Conservation (phyloP, 2,113 vertebrate species). For the Anser cygnoides region DNA sequence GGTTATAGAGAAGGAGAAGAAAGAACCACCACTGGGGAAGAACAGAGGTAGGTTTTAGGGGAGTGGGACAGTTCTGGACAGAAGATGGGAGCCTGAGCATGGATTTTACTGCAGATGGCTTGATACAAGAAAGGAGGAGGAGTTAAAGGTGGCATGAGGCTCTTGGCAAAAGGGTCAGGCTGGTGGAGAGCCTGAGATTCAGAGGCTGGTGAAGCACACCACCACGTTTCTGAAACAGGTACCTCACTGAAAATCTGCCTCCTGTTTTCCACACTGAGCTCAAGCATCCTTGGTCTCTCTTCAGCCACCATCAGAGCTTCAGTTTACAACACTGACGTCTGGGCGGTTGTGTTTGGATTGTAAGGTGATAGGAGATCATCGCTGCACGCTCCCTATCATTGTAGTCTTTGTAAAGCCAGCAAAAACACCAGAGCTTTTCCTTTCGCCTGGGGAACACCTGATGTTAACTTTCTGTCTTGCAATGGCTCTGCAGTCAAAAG, state of each 20-base stretch:
- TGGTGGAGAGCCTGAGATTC: neutral
- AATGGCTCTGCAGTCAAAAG: neutral
- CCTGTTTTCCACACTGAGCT: neutral
- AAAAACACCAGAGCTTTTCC: neutral
- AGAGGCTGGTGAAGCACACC: neutral
- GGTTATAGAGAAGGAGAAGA: neutral
- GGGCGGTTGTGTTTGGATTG: neutral
- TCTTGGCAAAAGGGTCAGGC: neutral
- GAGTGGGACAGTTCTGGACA: neutral
- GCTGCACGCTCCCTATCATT: neutral
- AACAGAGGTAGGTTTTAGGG: neutral
- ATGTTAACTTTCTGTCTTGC: neutral
- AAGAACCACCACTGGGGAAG: neutral
- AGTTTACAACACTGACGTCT: neutral
- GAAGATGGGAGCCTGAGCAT: neutral
- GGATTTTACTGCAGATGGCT: neutral
- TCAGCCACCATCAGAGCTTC: neutral
- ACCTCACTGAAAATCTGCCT: neutral
- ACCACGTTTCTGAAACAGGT: neutral
- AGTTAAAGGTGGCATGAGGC: neutral
- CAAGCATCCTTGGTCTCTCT: neutral
- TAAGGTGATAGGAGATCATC: neutral
- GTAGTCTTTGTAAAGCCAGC: neutral
- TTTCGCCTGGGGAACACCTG: neutral
- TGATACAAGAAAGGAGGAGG: neutral